Percentiles rank a stretch among this genome's conserved stretches.
These are phyloP conservation scores for Urophycis tenuis DNA, from an alignment of 2,797 vertebrate genomes.

Conservation along the genomic window DNA sequence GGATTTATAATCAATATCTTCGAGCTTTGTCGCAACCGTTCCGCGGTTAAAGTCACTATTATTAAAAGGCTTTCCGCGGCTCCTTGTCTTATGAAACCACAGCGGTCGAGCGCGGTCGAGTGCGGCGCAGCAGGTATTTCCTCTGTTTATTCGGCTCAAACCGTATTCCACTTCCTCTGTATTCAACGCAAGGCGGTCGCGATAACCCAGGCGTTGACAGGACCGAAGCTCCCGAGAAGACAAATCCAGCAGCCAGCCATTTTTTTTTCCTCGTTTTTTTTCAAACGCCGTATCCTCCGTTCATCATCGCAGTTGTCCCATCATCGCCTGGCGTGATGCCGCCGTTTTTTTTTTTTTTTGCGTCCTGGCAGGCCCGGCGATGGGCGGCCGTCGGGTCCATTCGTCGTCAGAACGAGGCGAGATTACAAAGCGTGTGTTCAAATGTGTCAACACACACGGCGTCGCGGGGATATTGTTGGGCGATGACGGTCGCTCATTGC, in stretches of 20 bases:
- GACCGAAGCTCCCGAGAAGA: neutral
- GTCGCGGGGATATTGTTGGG: neutral
- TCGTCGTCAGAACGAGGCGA: neutral
- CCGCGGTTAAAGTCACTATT: neutral
- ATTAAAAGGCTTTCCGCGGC: neutral
- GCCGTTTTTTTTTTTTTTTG: neutral
- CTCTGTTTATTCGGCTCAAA: neutral
- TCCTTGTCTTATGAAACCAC: neutral
- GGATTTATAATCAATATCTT: slow-evolving; percentile 6
- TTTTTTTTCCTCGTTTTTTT: neutral
- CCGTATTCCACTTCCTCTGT: neutral
- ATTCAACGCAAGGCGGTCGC: neutral
- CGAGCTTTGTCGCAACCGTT: neutral
- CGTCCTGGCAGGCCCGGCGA: neutral
- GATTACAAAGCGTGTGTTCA: neutral
- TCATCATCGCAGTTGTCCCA: neutral
- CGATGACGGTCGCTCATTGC: neutral
- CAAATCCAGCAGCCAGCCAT: neutral
- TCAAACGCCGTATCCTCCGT: neutral
- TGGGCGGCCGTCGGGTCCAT: neutral
- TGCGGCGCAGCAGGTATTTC: neutral
- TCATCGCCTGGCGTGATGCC: neutral
- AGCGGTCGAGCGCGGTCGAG: neutral
- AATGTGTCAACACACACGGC: neutral
- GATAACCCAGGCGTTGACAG: neutral